Conservation (phyloP, 1,140 invertebrate genomes). For the Megalopta genalis region DNA sequence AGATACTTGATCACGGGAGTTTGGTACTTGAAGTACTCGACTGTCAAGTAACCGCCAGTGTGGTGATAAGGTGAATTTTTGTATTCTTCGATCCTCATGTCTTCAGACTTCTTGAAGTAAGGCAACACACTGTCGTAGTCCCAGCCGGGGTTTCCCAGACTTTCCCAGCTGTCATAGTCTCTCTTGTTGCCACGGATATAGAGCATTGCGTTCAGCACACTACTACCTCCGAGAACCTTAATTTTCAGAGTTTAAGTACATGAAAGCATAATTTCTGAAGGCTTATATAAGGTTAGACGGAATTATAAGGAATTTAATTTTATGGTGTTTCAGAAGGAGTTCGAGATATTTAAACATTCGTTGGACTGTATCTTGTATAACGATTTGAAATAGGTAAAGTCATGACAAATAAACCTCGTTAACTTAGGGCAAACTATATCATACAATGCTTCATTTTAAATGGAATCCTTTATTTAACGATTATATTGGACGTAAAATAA, state of each 20-base stretch:
- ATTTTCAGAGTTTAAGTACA: not conserved
- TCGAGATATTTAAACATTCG: no score
- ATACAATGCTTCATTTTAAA: no score
- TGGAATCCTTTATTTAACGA: no score
- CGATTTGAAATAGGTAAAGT: no score
- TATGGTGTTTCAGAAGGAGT: no score
- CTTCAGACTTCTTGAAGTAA: slow-evolving; percentile 89
- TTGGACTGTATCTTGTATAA: no score
- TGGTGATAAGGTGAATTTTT: slow-evolving; percentile 85
- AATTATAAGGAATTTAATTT: no score
- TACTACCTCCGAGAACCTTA: slow-evolving; percentile 86
- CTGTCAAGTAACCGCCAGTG: slow-evolving; percentile 83
- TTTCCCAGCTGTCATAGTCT: slow-evolving; percentile 90
- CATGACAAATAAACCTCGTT: no score
- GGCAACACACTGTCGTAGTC: slow-evolving; percentile 89
- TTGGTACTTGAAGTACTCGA: slow-evolving; percentile 82
- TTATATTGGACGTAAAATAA: no score
- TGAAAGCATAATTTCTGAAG: no score
- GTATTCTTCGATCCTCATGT: slow-evolving; percentile 84
- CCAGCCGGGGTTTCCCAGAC: slow-evolving; percentile 86
- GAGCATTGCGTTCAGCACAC: slow-evolving; percentile 93
- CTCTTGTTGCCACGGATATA: slow-evolving; percentile 91
- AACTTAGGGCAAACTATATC: no score
- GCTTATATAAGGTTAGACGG: no score
- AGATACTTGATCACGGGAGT: slow-evolving; percentile 84